A percentile compares a stretch with the other conserved stretches of the same genome.
phyloP scores from a whole-genome alignment of 2,797 vertebrate species.

The Anabacerthia variegaticeps region DNA sequence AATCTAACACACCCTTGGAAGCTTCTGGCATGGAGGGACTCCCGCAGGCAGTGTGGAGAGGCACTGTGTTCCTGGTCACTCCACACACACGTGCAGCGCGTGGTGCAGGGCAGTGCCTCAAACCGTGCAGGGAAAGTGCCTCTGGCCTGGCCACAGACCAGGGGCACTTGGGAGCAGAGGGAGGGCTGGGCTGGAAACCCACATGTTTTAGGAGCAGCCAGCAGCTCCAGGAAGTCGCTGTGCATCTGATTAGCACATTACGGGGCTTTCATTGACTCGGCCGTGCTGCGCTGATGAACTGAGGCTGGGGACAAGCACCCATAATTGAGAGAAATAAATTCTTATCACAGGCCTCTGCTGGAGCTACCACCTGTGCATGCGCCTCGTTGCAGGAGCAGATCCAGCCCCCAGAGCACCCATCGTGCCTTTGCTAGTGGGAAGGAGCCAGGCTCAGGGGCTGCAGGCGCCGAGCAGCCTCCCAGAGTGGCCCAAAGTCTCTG shows the following conservation, averaged over 20 bases:
- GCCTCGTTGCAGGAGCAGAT: not conserved
- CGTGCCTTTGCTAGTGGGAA: not conserved
- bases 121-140: fast-evolving
- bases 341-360: slow-evolving; percentile 84
- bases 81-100: fast-evolving
- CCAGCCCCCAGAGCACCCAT: not conserved
- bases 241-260: slow-evolving; percentile 91
- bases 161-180: not conserved
- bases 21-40: not conserved
- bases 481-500: not conserved
- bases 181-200: not conserved
- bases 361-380: not conserved
- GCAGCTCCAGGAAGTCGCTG: slow-evolving; percentile 70
- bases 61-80: fast-evolving
- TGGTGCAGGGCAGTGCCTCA: fast-evolving
- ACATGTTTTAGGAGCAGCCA: not conserved
- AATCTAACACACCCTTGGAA: not conserved
- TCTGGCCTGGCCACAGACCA: not conserved
- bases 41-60: not conserved
- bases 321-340: slow-evolving; percentile 94
- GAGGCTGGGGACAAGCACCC: slow-evolving; percentile 88
- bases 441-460: not conserved
- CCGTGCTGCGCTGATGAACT: slow-evolving; percentile 89
- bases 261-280: slow-evolving; percentile 89
- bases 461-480: not conserved